Conservation (phyloP, 2,797 vertebrate species). For the Coracias cyanogaster region DNA sequence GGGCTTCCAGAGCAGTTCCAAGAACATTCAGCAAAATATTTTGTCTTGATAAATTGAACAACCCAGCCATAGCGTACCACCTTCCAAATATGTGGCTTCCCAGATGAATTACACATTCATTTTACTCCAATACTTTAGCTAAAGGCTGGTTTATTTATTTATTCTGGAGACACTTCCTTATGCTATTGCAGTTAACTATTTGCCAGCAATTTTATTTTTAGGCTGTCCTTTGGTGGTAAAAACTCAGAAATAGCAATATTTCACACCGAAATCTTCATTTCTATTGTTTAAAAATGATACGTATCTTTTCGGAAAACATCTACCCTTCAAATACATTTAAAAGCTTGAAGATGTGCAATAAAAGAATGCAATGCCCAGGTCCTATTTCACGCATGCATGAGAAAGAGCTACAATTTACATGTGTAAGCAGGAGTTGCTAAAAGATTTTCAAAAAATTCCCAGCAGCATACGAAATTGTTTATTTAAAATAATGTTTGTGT, state of each 20-base stretch:
- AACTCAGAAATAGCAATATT: not conserved
- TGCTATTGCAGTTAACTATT: not conserved
- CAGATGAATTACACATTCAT: constrained; percentile 1
- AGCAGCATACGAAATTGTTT: not conserved
- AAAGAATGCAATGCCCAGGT: not conserved
- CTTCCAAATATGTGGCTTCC: constrained; percentile 15
- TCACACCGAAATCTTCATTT: not conserved
- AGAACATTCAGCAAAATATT: not conserved
- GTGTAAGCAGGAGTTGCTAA: not conserved
- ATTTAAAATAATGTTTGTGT: constrained; percentile 23
- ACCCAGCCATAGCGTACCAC: not conserved
- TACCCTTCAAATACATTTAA: not conserved
- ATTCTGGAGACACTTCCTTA: constrained; percentile 35
- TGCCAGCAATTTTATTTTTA: constrained; percentile 49
- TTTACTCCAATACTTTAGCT: constrained; percentile 9
- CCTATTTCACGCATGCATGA: not conserved
- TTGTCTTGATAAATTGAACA: not conserved
- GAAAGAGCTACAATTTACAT: not conserved
- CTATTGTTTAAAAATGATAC: not conserved
- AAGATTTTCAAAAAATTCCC: not conserved
- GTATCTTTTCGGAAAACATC: not conserved
- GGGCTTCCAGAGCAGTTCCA: constrained; percentile 2
- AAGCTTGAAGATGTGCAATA: not conserved
- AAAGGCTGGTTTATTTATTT: constrained; percentile 34
- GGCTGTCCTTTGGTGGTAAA: not conserved